Percentiles rank a stretch among this genome's conserved stretches.
phyloP scores from a whole-genome alignment of 2,797 vertebrate genomes.

The Triplophysa bombifrons region DNA sequence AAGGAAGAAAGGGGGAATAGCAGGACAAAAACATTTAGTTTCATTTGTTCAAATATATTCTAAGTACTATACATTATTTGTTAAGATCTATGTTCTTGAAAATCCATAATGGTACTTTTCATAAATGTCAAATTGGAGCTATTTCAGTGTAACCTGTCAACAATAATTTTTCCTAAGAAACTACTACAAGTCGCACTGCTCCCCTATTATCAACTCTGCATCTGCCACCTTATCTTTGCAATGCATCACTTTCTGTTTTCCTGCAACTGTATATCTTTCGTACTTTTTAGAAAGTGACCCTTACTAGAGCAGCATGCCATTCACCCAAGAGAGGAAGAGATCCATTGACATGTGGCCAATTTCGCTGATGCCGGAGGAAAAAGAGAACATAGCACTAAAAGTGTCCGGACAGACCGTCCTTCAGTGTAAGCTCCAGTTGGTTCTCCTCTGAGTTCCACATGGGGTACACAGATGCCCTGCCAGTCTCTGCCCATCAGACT shows the following conservation, averaged over 20 bases:
- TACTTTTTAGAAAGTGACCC: slow-evolving; percentile 6
- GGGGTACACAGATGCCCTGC: slow-evolving; percentile 22
- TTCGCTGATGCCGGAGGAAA: slow-evolving; percentile 24
- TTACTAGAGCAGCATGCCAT: neutral
- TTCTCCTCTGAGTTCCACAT: neutral
- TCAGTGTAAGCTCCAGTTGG: slow-evolving; percentile 1
- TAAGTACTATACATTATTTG: too few species aligned
- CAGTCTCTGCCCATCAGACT: slow-evolving; percentile 36
- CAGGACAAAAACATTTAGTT: too few species aligned
- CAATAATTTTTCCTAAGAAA: too few species aligned
- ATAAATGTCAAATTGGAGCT: neutral
- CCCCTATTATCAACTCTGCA: neutral
- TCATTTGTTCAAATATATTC: too few species aligned
- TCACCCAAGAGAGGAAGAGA: neutral
- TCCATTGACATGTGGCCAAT: neutral
- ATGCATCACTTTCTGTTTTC: neutral
- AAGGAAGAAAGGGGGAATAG: too few species aligned
- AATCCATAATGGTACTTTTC: neutral
- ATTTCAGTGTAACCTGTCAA: too few species aligned
- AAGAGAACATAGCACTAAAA: neutral
- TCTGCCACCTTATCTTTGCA: neutral
- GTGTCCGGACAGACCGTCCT: slow-evolving; percentile 16
- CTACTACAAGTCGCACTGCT: too few species aligned
- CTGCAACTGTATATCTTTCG: neutral
- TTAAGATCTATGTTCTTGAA: too few species aligned